Evolutionary conservation across 2,888 invertebrate genomes (phyloP), one percentile per base, ranked within the genome.

Genomic region (Caenorhabditis sp.): DNA sequence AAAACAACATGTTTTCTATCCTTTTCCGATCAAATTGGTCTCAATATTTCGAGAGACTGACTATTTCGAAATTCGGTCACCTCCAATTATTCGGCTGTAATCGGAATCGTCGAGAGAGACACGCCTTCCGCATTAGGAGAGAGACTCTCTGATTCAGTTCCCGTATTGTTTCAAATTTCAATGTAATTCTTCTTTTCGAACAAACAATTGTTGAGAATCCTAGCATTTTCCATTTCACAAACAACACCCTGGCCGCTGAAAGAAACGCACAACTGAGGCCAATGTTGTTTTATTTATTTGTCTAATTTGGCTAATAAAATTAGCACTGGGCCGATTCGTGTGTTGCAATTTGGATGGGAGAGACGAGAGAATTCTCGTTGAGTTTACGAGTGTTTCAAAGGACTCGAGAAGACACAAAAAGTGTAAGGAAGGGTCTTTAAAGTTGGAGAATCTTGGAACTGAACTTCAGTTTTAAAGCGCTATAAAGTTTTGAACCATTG

Each of bases 261-360:
- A n/a, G 26, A 20, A 28, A n/a, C 56, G 18, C 28, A 53, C 24
- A 53, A 53, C 53, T 53, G 53, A 56, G 26, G 35, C 56, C 28
- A 6, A 18, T 53, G 5, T 24, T 68, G 15, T 47, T 47, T 68
- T 50, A 32, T 58, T 61, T 60, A 40, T 60, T 70, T 51, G 35
- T 28, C 50, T 55, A 71, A 71, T 71, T 53, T 44, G 37, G 70
- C 70, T 61, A 70, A 70, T 70, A 53, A 70, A 61, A 61, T 70
- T 70, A 61, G 70, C 47, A 40, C 40, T n/a, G 47, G 47, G 18
- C 47, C 47, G 47, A 47, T 5, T 47, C 9, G 47, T 47, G 47
- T 47, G 47, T 47, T 47, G 47, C 47, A 18, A 47, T 47, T 32
- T 47, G 47, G 47, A 47, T 40, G 40, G 40, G 13, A 6, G 32